A percentile compares a stretch with the other conserved stretches of the same genome.
Conservation (phyloP, 2,888 invertebrate species). For the Chloroclystis v-ata region DNA sequence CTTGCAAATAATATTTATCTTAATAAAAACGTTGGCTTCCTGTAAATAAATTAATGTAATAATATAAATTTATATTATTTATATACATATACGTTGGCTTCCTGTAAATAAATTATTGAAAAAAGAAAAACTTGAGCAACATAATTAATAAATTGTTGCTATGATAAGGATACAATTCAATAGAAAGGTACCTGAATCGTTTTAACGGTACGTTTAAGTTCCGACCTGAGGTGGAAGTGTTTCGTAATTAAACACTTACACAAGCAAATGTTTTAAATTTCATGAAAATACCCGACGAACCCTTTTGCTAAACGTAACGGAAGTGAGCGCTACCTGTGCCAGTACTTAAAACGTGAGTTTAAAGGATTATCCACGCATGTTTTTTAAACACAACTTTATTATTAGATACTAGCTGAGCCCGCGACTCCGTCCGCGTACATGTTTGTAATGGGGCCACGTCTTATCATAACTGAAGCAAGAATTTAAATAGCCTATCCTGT, state of each 20-base stretch:
- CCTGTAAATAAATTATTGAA: too few species aligned
- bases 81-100: conserved; percentile 22
- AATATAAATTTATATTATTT: too few species aligned
- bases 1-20: conserved; percentile 39
- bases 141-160: too few species aligned
- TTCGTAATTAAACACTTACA: conserved; percentile 27
- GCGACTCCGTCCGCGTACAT: too few species aligned
- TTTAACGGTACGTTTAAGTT: background rate
- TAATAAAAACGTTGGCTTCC: conserved; percentile 14
- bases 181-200: too few species aligned
- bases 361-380: background rate
- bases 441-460: too few species aligned
- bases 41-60: too few species aligned
- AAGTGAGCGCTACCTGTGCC: conserved; percentile 4
- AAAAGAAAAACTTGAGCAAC: too few species aligned
- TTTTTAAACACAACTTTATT: background rate
- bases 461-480: too few species aligned
- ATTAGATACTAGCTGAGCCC: too few species aligned
- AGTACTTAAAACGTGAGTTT: conserved; percentile 13
- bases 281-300: conserved; percentile 22
- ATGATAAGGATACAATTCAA: too few species aligned
- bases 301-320: conserved; percentile 19
- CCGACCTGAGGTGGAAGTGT: conserved; percentile 21
- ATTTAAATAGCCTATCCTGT: too few species aligned
- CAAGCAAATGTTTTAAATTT: conserved; percentile 27